phyloP scores from a whole-genome alignment of 2,113 vertebrate genomes.

The Aphyosemion australe region DNA sequence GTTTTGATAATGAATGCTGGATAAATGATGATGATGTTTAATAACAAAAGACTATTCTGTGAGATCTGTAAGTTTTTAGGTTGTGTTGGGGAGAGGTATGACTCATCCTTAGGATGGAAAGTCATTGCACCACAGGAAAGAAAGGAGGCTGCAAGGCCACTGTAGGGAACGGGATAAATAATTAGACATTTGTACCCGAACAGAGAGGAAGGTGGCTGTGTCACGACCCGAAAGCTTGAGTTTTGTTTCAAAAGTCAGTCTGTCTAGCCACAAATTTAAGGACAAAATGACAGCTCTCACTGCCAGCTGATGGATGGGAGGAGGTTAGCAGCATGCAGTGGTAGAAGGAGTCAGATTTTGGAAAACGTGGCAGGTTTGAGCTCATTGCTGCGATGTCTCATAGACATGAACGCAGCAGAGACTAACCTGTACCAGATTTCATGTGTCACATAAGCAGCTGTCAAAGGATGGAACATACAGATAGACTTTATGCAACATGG shows the following conservation, averaged over 20 bases:
- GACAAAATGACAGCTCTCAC: slow-evolving; percentile 11
- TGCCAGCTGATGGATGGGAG: background rate
- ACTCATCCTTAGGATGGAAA: slow-evolving; percentile 49
- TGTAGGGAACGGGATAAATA: slow-evolving; percentile 51
- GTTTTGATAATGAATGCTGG: slow-evolving; percentile 1
- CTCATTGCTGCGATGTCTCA: slow-evolving; percentile 17
- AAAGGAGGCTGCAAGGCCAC: slow-evolving; percentile 48
- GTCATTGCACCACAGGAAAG: slow-evolving; percentile 45
- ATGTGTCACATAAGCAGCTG: slow-evolving; percentile 26
- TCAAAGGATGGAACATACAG: slow-evolving; percentile 10
- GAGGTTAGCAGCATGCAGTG: background rate
- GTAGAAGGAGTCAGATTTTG: slow-evolving; percentile 25
- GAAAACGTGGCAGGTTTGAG: background rate
- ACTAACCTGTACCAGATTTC: slow-evolving; percentile 31
- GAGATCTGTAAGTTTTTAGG: slow-evolving; percentile 27
- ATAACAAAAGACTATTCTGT: slow-evolving; percentile 2
- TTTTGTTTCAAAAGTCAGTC: slow-evolving; percentile 46
- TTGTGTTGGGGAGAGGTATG: slow-evolving; percentile 27
- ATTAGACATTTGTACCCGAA: slow-evolving; percentile 49
- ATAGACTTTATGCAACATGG: slow-evolving; percentile 9
- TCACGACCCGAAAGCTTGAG: slow-evolving; percentile 42
- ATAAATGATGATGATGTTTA: slow-evolving; percentile 4
- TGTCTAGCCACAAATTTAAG: slow-evolving; percentile 8
- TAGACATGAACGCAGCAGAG: slow-evolving; percentile 29
- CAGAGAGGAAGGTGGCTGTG: slow-evolving; percentile 39